phyloP scores from a whole-genome alignment of 2,113 vertebrate genomes.

The Motacilla tschutschensis region DNA sequence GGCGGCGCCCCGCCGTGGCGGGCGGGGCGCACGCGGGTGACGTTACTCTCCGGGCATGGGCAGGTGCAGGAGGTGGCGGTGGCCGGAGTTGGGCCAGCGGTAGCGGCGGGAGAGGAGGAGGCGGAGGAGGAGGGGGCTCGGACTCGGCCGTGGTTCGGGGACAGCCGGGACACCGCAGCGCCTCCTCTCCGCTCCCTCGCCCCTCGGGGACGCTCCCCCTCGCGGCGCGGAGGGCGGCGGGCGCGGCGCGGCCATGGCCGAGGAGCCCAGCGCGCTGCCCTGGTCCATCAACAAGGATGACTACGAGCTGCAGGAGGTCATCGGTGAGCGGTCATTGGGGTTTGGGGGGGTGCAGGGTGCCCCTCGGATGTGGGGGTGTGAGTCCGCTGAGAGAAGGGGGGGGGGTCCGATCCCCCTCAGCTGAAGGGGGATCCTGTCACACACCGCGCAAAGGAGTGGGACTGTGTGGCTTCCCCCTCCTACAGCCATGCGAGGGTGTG shows the following conservation, averaged over 20 bases:
- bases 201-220: conserved; percentile 25
- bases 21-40: conserved; percentile 46
- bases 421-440: background rate
- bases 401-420: rapidly evolving
- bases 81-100: conserved; percentile 58
- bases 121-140: background rate
- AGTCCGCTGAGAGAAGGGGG: background rate
- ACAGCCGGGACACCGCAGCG: background rate
- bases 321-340: conserved; percentile 80
- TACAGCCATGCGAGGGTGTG: background rate
- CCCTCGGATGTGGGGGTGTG: background rate
- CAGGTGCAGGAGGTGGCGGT: conserved; percentile 43
- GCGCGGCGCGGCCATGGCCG: conserved; percentile 82
- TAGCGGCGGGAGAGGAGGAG: conserved; percentile 16
- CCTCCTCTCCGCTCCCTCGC: background rate
- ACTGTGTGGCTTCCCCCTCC: background rate
- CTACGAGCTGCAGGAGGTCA: conserved; percentile 95
- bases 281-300: conserved; percentile 97
- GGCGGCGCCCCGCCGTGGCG: background rate
- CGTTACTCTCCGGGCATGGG: conserved; percentile 58
- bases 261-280: conserved; percentile 89
- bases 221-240: conserved; percentile 13
- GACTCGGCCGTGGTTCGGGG: background rate
- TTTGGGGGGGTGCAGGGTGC: background rate
- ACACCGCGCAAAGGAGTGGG: background rate